Evolutionary conservation across 2,113 vertebrate genomes (phyloP).

Genomic region (Tyrannus savana): DNA sequence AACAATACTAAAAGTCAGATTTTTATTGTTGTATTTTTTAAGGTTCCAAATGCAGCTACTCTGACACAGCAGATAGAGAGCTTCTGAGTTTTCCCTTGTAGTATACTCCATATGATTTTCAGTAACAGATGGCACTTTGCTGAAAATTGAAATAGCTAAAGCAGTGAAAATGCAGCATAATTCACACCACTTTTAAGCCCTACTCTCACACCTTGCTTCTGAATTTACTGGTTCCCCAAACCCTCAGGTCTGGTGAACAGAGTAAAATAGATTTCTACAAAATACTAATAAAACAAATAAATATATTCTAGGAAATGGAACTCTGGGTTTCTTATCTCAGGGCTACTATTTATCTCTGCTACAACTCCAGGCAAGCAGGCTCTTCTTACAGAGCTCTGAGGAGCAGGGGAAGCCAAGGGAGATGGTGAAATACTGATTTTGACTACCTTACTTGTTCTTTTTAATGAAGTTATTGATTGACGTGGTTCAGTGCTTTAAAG

Average conservation of each 20-base stretch:
- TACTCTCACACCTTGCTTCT: neutral
- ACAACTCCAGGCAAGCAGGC: neutral
- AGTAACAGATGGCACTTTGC: neutral
- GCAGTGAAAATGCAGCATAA: neutral
- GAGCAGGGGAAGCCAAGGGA: neutral
- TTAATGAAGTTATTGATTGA: neutral
- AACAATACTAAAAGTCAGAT: neutral
- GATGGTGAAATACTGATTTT: neutral
- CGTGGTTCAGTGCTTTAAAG: neutral
- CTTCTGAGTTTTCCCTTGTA: neutral
- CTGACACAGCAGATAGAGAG: neutral
- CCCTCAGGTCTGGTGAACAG: neutral
- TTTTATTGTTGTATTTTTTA: neutral
- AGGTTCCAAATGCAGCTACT: neutral
- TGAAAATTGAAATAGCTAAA: neutral
- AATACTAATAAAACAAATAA: neutral
- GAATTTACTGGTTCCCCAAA: neutral
- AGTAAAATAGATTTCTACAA: neutral
- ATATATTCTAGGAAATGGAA: neutral
- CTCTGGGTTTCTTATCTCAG: neutral
- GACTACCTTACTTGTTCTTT: neutral
- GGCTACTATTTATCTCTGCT: neutral
- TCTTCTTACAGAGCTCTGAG: neutral
- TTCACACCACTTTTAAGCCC: neutral
- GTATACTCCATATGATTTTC: neutral